These are phyloP conservation scores for Bradynema listronoti DNA, from an alignment of 1,140 invertebrate genomes.

Conservation along the genomic window DNA sequence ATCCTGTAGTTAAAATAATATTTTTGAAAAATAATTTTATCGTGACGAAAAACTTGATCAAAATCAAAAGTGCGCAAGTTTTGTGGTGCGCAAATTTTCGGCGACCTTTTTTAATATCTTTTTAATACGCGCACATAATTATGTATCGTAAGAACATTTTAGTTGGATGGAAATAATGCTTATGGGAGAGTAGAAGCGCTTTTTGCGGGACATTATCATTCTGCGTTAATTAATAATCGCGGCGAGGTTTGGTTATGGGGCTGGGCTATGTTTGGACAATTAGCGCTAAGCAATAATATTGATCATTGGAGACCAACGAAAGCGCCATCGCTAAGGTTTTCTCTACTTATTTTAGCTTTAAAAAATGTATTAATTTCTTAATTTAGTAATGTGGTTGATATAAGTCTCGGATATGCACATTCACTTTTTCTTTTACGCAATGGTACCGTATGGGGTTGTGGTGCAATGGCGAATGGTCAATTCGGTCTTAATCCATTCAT, in stretches of 20 bases:
- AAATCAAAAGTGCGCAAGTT: no score
- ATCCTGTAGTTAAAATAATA: no score
- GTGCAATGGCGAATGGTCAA: conserved; percentile 20
- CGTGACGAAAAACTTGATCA: no score
- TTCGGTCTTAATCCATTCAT: background rate
- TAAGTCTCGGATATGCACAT: conserved; percentile 35
- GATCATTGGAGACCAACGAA: conserved; percentile 23
- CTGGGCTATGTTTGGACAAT: conserved; percentile 48
- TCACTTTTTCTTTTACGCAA: conserved; percentile 31
- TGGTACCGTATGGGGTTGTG: conserved; percentile 35
- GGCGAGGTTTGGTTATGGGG: conserved; percentile 43
- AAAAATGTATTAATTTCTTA: no score
- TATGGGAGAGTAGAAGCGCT: conserved; percentile 27
- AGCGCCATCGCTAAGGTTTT: conserved; percentile 19
- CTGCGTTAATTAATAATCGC: conserved; percentile 39
- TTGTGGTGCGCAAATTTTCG: no score
- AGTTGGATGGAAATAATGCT: conserved; percentile 30
- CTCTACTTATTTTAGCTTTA: no score
- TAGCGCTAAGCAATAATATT: conserved; percentile 14
- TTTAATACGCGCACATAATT: no score
- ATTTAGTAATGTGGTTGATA: background rate
- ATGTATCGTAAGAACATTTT: background rate
- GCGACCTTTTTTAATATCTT: no score
- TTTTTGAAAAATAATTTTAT: no score
- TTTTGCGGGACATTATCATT: conserved; percentile 49